A percentile compares a stretch with the other conserved stretches of the same genome.
These are phyloP conservation scores for Hippocampus comes DNA, from an alignment of 2,113 vertebrate species.

Conservation along the genomic window DNA sequence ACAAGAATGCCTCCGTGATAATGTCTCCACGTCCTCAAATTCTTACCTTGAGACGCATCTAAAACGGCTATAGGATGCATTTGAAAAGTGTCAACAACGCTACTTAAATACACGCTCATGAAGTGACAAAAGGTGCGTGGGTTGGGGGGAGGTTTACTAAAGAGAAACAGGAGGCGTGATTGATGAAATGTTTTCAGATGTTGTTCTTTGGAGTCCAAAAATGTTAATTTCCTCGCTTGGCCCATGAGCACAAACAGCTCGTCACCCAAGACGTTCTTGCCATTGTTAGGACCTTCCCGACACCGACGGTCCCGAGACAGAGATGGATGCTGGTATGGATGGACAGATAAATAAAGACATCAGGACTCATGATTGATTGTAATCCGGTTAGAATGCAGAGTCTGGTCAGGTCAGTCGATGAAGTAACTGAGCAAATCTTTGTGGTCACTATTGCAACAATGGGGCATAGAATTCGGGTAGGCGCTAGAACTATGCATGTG, in stretches of 20 bases:
- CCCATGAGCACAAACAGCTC: slow-evolving; percentile 27
- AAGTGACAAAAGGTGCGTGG: not conserved
- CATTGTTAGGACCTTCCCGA: slow-evolving; percentile 33
- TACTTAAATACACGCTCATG: not conserved
- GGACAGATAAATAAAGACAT: slow-evolving; percentile 38
- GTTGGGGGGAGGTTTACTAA: slow-evolving; percentile 8
- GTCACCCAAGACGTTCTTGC: slow-evolving; percentile 27
- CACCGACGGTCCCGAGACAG: slow-evolving; percentile 36
- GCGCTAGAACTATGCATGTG: not conserved
- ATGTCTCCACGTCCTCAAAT: not conserved
- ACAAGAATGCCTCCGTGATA: slow-evolving; percentile 6
- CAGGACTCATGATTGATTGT: slow-evolving; percentile 49
- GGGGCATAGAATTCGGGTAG: not conserved
- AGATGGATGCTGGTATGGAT: slow-evolving; percentile 44
- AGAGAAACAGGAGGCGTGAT: slow-evolving; percentile 39
- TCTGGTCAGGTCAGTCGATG: slow-evolving; percentile 8
- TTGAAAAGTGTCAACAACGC: not conserved
- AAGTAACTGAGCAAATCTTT: not conserved
- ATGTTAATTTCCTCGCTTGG: slow-evolving; percentile 42
- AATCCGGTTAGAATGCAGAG: slow-evolving; percentile 14
- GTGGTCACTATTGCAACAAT: not conserved
- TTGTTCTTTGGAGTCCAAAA: slow-evolving; percentile 38
- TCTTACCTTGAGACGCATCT: not conserved
- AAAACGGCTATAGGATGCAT: slow-evolving; percentile 9
- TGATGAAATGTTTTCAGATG: slow-evolving; percentile 53